Base-by-base conservation (phyloP, 1,140 invertebrate genomes). In the Rhagoletis zephyria region DNA sequence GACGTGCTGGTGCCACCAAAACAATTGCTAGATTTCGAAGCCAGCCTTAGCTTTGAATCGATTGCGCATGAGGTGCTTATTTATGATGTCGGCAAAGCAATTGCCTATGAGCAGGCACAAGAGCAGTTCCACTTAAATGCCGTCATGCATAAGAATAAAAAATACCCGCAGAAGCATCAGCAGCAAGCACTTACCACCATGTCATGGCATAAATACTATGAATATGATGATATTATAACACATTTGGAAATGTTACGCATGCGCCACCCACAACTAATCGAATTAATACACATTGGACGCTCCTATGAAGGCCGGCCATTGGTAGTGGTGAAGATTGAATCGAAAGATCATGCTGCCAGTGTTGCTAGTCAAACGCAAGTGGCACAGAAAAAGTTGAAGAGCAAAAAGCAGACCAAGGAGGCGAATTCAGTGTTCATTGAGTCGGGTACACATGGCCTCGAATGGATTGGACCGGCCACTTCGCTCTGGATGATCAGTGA, bases 401-500 rank as follows among this genome's bases (percentile, higher is more conserved):
- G 90, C 63, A 92, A 91, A n/a, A 88, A 90, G 7, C 90, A 90
- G 16, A 87, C 90, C 0, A 90, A 90, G 0, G 89, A 90, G 88
- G 95, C 95, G 51, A 92, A 92, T 86, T 94, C 94, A 0, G 94
- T 96, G 51, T 95, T 96, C 89, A 93, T 96, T 48, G 95, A 96
- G 81, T 95, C 94, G 19, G 95, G 96, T 1, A 95, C 96, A 87
- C 97, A 98, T 90, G 97, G 96, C 0, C 91, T 97, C 64, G 97
- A 98, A 93, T 98, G 97, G 97, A 97, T 98, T 88, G 94, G 96
- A 40, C 95, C 96, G 1, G 96, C 97, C 0, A 96, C 96, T 1
- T 95, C 96, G 64, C 95, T 96, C 10, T 97, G 96, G 94, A 96
- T 97, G 88, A 93, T 97, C 51, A 95, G 95, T 88, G 95, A 96